A percentile compares a stretch with the other conserved stretches of the same genome.
These are phyloP conservation scores for Aphelenchoides fujianensis DNA, from an alignment of 1,140 invertebrate genomes.

Conservation along the genomic window DNA sequence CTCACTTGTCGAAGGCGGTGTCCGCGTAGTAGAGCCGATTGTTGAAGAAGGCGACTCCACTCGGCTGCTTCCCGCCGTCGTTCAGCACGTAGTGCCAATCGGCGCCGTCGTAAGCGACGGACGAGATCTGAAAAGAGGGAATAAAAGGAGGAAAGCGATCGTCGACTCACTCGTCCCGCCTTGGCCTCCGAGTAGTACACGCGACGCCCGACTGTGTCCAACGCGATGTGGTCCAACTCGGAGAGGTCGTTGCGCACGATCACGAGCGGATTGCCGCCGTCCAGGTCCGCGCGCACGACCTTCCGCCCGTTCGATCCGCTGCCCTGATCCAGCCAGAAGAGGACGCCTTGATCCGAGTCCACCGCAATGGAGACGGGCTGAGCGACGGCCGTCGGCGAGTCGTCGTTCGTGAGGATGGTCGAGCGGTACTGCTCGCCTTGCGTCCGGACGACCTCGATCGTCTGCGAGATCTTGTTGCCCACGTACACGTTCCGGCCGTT, in stretches of 20 bases:
- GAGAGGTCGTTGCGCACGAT: constrained; percentile 59
- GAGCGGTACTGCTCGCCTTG: constrained; percentile 74
- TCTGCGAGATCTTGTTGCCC: constrained; percentile 83
- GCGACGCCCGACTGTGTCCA: constrained; percentile 78
- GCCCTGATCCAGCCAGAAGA: constrained; percentile 94
- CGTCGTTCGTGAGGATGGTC: constrained; percentile 84
- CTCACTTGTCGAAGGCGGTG: constrained; percentile 80
- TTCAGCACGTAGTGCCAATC: constrained; percentile 72
- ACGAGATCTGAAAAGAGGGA: constrained; percentile 66
- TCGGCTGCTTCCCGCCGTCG: constrained; percentile 69
- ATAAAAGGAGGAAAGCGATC: constrained; percentile 8
- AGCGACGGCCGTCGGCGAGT: constrained; percentile 78
- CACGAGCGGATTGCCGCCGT: constrained; percentile 71
- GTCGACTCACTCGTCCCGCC: constrained; percentile 69
- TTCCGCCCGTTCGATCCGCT: constrained; percentile 81
- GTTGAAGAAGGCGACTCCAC: constrained; percentile 78
- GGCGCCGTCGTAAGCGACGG: constrained; percentile 74
- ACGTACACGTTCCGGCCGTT: constrained; percentile 88
- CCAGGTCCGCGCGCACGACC: constrained; percentile 87
- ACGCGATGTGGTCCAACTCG: constrained; percentile 75
- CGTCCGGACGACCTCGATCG: constrained; percentile 78
- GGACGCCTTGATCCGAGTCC: constrained; percentile 80
- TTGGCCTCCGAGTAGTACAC: constrained; percentile 81
- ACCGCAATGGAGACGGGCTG: constrained; percentile 81
- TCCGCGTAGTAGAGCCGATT: constrained; percentile 83